A percentile compares a stretch with the other conserved stretches of the same genome.
Evolutionary conservation across 2,888 invertebrate species (phyloP).

Genomic region (Diarsia brunnea): DNA sequence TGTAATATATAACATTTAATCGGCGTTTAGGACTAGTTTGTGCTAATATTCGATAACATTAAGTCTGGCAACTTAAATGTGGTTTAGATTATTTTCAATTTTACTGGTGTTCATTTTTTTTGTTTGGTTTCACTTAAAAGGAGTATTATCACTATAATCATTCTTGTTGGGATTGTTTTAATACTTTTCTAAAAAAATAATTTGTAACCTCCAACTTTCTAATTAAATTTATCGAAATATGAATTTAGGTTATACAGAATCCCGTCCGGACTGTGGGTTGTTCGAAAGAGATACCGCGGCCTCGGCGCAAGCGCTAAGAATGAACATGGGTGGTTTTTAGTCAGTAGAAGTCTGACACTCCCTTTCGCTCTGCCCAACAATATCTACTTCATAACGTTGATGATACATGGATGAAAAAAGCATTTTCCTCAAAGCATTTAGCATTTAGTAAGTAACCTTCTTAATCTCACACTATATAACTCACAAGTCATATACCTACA

Average conservation of each 20-base stretch:
- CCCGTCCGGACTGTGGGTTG: too few species aligned
- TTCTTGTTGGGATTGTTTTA: background rate
- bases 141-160: background rate
- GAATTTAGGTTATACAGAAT: background rate
- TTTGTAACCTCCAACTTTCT: background rate
- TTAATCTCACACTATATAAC: slow-evolving; percentile 26
- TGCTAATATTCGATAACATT: too few species aligned
- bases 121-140: background rate
- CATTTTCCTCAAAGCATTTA: slow-evolving; percentile 13
- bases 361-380: too few species aligned
- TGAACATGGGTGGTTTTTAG: too few species aligned
- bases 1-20: background rate
- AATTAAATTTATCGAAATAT: background rate
- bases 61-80: too few species aligned
- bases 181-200: too few species aligned
- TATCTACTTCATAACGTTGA: slow-evolving; percentile 8
- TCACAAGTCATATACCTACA: slow-evolving; percentile 20
- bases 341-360: too few species aligned
- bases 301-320: too few species aligned
- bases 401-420: background rate
- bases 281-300: too few species aligned
- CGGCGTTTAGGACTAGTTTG: background rate
- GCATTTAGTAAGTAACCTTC: slow-evolving; percentile 37
- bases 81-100: too few species aligned
- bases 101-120: background rate